phyloP scores from a whole-genome alignment of 2,113 vertebrate genomes.

The Neolamprologus kungweensis region DNA sequence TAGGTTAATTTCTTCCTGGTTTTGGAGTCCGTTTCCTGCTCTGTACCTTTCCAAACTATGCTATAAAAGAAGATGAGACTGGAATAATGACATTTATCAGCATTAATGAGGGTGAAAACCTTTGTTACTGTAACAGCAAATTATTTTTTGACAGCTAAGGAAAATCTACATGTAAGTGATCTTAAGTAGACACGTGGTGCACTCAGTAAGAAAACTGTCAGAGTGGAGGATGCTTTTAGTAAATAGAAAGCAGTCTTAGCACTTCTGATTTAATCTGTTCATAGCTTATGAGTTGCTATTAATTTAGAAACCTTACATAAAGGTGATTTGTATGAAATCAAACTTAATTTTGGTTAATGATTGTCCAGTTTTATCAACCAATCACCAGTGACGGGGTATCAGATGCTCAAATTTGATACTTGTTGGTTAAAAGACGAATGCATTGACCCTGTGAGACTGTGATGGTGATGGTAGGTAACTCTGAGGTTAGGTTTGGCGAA shows the following conservation, averaged over 20 bases:
- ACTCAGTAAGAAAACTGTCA: background rate
- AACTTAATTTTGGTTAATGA: background rate
- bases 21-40: background rate
- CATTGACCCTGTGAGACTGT: background rate
- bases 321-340: background rate
- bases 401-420: background rate
- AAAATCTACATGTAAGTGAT: background rate
- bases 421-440: background rate
- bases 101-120: background rate
- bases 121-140: background rate
- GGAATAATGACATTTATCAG: background rate
- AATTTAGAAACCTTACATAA: background rate
- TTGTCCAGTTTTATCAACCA: background rate
- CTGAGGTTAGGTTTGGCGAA: accelerated
- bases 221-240: background rate
- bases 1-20: background rate
- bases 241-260: background rate
- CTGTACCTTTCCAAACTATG: background rate
- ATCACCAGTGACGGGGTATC: background rate
- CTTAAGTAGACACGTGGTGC: accelerated
- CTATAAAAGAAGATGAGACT: background rate
- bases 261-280: background rate
- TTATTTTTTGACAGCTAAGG: background rate
- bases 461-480: background rate
- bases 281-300: background rate